Base-by-base conservation (phyloP, 2,888 invertebrate genomes). In the Apamea crenata region DNA sequence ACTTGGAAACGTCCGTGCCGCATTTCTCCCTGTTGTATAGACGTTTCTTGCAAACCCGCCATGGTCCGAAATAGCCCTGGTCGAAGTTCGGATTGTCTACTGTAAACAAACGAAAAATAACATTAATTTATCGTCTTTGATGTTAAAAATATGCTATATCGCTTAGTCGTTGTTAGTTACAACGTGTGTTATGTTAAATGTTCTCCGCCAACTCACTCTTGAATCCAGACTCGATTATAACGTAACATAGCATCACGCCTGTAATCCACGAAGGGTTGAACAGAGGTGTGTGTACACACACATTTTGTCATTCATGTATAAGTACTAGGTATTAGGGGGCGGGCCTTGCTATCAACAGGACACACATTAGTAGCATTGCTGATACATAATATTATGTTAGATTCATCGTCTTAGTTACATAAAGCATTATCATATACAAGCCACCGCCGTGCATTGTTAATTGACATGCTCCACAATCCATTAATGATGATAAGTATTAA, bases 51-150 rank as follows among this genome's bases (percentile, higher is more conserved):
- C 99, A 99, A 81, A 98, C 98, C 91, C 98, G 98, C 98, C 99
- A 99, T 92, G 98, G 99, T 83, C 99, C 98, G 93, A 99, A 99
- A 96, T 99, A 99, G 69, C 99, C 99, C 88, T 97, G 97, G 94
- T 99, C 99, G 91, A 97, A 97, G 91, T 97, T 98, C 89, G 95
- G 96, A 88, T 97, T 97, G 79, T 97, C 97, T 92, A 97, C 98
- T 98, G 97, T 67, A 86, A 90, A 93, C 90, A 93, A 94, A 79
- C 86, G 53, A 87, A 85, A 74, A 65, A 80, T 66, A 36, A 47
- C 21, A 71, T 84, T 47, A 72, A 61, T 44, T n/a, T n/a, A 61
- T 69, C 16, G 66, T 59, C 5, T 25, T 40, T 8, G 3, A 66
- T 29, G 5, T 40, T 21, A 50, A n/a, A 56, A 77, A 63, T 18